A percentile compares a stretch with the other conserved stretches of the same genome.
These are phyloP conservation scores for Drosophila biarmipes DNA, from an alignment of 1,140 invertebrate genomes.

Conservation along the genomic window DNA sequence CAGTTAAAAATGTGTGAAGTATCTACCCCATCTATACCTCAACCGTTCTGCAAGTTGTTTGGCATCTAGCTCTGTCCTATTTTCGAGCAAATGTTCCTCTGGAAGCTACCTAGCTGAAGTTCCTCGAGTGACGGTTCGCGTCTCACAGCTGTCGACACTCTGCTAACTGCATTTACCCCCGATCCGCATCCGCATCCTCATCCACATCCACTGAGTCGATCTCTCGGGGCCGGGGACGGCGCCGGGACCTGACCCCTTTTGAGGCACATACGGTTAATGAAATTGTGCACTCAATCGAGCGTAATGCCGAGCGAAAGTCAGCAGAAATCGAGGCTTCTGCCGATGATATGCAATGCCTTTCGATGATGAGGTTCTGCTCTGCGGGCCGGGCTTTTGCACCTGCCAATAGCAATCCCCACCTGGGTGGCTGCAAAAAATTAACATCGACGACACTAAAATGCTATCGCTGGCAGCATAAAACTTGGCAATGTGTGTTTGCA, in stretches of 20 bases:
- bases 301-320: conserved; percentile 82
- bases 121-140: conserved; percentile 16
- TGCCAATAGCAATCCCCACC: conserved; percentile 14
- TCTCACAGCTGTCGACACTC: conserved; percentile 27
- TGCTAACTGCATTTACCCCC: conserved; percentile 31
- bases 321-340: conserved; percentile 70
- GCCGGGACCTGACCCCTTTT: conserved; percentile 26
- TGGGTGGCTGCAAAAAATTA: conserved; percentile 67
- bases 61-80: neutral
- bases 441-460: conserved; percentile 75
- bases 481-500: conserved; percentile 18
- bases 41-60: neutral
- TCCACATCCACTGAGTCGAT: neutral
- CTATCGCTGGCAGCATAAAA: conserved; percentile 60
- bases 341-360: conserved; percentile 35
- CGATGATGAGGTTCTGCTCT: conserved; percentile 51
- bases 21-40: neutral
- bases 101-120: neutral
- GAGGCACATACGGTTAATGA: conserved; percentile 79
- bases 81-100: conserved; percentile 1
- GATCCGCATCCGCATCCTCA: neutral
- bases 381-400: conserved; percentile 3
- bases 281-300: conserved; percentile 84
- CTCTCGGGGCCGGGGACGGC: conserved; percentile 2
- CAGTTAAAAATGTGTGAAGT: too few species aligned